Base-by-base conservation (phyloP, 2,113 vertebrate genomes). In the Hystrix brachyura region DNA sequence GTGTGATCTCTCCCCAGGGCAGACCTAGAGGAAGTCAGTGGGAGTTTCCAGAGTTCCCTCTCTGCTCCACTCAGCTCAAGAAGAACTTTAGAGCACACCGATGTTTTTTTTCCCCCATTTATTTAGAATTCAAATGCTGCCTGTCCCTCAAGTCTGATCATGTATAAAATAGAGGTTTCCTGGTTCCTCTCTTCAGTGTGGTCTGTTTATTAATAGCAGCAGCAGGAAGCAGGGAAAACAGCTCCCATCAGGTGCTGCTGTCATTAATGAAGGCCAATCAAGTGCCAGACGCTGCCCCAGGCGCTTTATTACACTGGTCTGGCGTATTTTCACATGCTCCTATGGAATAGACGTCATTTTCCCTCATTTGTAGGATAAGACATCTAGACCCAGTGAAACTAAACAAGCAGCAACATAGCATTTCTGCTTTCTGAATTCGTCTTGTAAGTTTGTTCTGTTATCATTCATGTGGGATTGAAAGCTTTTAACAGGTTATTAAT, bases 111-210 rank as follows among this genome's bases (percentile, higher is more conserved):
- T 9, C 7, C 13, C 7, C 32, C n/a, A 72, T 32, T 95, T 92
- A 43, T 90, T 96, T 93, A 90, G 59, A 88, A 94, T 93, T 92
- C n/a, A 74, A 29, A n/a, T 32, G 80, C 29, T 6, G 86, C 34
- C 29, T n/a, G 34, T 25, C 46, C 53, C 89, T 64, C 80, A 79
- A 32, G 38, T 71, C 38, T 8, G 15, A n/a, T 59, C 46, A 43
- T n/a, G 19, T 43, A 10, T 34, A 60, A 87, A 46, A 43, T 23
- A 80, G 74, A 87, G 57, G 34, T 84, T 80, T 94, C 69, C 76
- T 43, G 46, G 51, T 48, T 81, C 18, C 32, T 53, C 2, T 89
- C 51, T 86, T 57, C 27, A 62, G n/a, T 76, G 53, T 62, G 25
- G 7, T 72, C 59, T 65, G 46, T 34, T 51, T 32, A 60, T 90